phyloP scores from a whole-genome alignment of 2,888 invertebrate species.

The Argynnis bischoffii region DNA sequence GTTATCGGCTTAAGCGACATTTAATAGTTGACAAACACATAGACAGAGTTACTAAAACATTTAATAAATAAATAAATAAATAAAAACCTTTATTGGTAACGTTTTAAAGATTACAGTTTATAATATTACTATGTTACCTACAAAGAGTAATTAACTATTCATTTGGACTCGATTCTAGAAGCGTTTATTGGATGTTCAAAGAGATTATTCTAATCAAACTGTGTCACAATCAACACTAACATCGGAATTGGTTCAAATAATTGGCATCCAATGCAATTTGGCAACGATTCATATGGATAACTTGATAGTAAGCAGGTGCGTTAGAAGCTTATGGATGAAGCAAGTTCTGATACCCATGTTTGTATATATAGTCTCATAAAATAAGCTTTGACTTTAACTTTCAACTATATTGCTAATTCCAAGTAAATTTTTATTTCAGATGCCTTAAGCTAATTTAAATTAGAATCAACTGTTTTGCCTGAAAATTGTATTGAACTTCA shows the following conservation, averaged over 20 bases:
- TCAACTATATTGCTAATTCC: too few species aligned
- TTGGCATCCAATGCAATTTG: constrained; percentile 26
- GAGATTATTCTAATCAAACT: constrained; percentile 23
- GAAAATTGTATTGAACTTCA: too few species aligned
- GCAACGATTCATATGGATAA: constrained; percentile 21
- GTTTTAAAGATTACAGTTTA: too few species aligned
- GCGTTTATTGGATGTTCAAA: constrained; percentile 17
- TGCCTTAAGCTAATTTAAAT: too few species aligned
- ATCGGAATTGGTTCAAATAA: constrained; percentile 27
- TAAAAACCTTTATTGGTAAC: too few species aligned
- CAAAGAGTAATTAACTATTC: neutral
- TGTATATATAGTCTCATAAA: neutral
- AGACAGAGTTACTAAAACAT: too few species aligned
- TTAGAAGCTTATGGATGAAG: constrained; percentile 20
- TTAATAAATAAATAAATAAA: too few species aligned
- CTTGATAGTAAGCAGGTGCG: constrained; percentile 25
- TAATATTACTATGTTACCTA: neutral
- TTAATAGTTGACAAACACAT: too few species aligned
- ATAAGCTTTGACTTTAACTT: neutral
- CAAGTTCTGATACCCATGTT: neutral
- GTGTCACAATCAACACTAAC: constrained; percentile 17
- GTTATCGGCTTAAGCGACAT: too few species aligned
- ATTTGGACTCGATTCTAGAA: neutral
- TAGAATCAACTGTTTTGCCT: too few species aligned
- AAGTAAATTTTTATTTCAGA: too few species aligned